Evolutionary conservation across 2,888 invertebrate species (phyloP).

Genomic region (Pardosa pseudoannulata): DNA sequence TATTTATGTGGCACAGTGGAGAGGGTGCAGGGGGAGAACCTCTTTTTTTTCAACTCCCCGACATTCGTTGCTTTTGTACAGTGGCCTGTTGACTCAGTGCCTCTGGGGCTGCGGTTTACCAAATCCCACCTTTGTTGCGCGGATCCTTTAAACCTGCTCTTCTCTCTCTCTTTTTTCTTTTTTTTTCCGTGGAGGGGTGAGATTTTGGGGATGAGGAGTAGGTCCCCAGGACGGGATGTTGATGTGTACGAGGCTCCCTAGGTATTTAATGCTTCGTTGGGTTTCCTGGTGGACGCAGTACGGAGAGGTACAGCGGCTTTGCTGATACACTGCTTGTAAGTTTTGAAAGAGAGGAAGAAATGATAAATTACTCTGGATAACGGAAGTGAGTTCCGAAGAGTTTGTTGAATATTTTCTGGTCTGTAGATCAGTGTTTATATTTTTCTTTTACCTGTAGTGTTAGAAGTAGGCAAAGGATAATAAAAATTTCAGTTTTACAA

Average conservation of each 20-base stretch:
- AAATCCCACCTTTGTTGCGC: constrained; percentile 51
- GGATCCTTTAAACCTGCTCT: constrained; percentile 28
- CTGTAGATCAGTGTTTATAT: too few species aligned
- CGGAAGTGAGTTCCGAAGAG: too few species aligned
- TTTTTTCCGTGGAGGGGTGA: neutral
- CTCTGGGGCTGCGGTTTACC: constrained; percentile 60
- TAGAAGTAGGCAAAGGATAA: too few species aligned
- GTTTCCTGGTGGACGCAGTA: neutral
- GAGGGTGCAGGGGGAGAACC: neutral
- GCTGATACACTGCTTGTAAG: neutral
- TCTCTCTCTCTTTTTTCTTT: neutral
- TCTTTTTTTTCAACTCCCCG: too few species aligned
- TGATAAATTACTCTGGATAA: neutral
- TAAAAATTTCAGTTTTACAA: too few species aligned
- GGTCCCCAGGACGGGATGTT: constrained; percentile 5
- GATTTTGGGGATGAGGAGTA: constrained; percentile 7
- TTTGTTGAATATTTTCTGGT: too few species aligned
- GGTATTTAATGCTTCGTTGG: constrained; percentile 11
- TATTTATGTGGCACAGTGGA: neutral
- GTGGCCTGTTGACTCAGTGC: constrained; percentile 63
- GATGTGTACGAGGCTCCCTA: neutral
- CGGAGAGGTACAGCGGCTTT: neutral
- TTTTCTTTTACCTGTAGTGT: too few species aligned
- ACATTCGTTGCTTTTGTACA: constrained; percentile 12
- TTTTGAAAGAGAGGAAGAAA: neutral